These are phyloP conservation scores for Lynx canadensis DNA, from an alignment of 2,113 vertebrate genomes.

Conservation along the genomic window DNA sequence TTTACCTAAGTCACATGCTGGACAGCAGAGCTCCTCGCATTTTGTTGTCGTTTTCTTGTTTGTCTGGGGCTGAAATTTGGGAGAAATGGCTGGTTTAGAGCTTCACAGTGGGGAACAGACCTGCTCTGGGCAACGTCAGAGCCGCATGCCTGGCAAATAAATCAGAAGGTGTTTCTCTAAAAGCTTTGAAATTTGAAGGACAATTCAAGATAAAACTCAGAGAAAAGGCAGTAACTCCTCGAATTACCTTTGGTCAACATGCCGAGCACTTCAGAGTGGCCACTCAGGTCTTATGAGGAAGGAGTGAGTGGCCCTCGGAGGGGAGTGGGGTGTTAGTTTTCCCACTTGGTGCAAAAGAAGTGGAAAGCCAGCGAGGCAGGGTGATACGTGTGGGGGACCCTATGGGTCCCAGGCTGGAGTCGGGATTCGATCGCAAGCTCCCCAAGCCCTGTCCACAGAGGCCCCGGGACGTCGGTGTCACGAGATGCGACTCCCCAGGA, in stretches of 20 bases:
- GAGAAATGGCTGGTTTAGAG: neutral
- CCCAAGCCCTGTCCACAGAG: neutral
- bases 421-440: rapidly evolving
- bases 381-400: rapidly evolving
- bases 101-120: too few species aligned
- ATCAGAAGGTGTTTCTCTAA: neutral
- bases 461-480: neutral
- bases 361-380: neutral
- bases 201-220: neutral
- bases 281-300: neutral
- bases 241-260: neutral
- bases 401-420: neutral
- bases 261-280: neutral
- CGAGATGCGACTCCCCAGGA: neutral
- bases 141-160: too few species aligned
- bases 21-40: neutral
- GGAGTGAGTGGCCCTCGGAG: rapidly evolving
- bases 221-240: neutral
- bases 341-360: neutral
- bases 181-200: neutral
- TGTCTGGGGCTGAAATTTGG: neutral
- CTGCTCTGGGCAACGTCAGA: neutral
- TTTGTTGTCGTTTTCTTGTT: neutral
- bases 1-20: neutral
- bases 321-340: too few species aligned